Evolutionary conservation across 2,113 vertebrate genomes (phyloP), one percentile per base, ranked within the genome.

Genomic region (Eolophus roseicapilla): DNA sequence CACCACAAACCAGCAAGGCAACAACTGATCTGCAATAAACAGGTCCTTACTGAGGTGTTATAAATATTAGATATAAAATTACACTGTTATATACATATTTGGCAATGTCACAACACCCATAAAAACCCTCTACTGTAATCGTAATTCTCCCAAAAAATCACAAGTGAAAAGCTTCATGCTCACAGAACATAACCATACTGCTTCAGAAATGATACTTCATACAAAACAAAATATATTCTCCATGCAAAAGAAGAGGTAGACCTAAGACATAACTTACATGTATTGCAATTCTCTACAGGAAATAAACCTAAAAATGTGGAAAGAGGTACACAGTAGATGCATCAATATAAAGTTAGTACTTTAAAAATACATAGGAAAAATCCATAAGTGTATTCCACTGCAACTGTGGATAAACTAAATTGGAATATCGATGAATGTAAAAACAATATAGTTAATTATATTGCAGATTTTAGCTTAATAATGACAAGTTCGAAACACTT

Each of bases 151-250:
- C 17, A 73, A 94, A 89, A 41, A 71, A 79, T 35, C 27, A 47
- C 7, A 29, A 68, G 13, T 20, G 10, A 73, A 89, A 75, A 93
- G 55, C 60, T 87, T 76, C 31, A 35, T 60, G 59, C 33, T 93
- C 88, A 70, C 80, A 88, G 86, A 95, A 55, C 41, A 76, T 64
- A 76, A 76, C 53, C 80, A 64, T 57, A 77, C n/a, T 78, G 47
- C 52, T 96, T 92, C 86, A 90, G 94, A 86, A 97, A 73, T 44
- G 5, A 70, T 78, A 35, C 25, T 90, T 67, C 59, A 55, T 25
- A 20, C 81, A 96, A 97, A 95, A 21, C 70, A 94, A 91, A 95
- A 91, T 79, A 88, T 47, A 94, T 86, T 96, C 85, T 93, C 85
- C 68, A 76, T 35, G 49, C 23, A 29, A 88, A 96, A 87, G 77